A percentile compares a stretch with the other conserved stretches of the same genome.
Evolutionary conservation across 2,797 vertebrate genomes (phyloP).

Genomic region (Adrianichthys oophorus): DNA sequence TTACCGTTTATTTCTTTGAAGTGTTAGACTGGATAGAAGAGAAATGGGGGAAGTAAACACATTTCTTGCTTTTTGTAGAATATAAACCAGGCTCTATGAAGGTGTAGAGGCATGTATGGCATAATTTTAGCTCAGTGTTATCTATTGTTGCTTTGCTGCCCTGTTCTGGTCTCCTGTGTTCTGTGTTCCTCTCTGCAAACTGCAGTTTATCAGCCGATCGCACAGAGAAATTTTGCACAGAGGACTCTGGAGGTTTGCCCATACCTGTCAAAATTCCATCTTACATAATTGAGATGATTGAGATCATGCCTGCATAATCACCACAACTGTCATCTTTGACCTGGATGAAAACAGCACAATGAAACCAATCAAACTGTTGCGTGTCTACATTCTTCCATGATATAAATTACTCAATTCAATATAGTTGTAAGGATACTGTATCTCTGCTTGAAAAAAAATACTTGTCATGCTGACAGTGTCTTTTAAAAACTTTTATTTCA

Average conservation of each 20-base stretch:
- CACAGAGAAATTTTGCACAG: background rate
- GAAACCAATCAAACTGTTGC: background rate
- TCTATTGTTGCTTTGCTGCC: constrained; percentile 6
- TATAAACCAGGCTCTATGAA: no score
- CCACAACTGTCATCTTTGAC: background rate
- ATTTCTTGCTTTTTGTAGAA: no score
- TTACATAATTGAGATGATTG: no score
- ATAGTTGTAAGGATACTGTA: no score
- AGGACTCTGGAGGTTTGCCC: background rate
- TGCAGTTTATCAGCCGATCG: background rate
- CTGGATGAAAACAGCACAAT: background rate
- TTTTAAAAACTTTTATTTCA: no score
- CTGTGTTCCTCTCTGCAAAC: background rate
- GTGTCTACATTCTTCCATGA: background rate
- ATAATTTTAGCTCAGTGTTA: background rate
- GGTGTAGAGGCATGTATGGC: no score
- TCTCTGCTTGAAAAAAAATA: no score
- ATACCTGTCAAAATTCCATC: background rate
- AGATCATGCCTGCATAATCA: background rate
- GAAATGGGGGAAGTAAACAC: no score
- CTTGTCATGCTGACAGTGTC: background rate
- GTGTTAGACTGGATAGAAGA: no score
- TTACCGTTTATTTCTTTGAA: no score
- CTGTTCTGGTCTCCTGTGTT: background rate
- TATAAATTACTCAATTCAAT: no score